Evolutionary conservation across 2,797 vertebrate species (phyloP), one percentile per base, ranked within the genome.

Genomic region (Erethizon dorsatum): DNA sequence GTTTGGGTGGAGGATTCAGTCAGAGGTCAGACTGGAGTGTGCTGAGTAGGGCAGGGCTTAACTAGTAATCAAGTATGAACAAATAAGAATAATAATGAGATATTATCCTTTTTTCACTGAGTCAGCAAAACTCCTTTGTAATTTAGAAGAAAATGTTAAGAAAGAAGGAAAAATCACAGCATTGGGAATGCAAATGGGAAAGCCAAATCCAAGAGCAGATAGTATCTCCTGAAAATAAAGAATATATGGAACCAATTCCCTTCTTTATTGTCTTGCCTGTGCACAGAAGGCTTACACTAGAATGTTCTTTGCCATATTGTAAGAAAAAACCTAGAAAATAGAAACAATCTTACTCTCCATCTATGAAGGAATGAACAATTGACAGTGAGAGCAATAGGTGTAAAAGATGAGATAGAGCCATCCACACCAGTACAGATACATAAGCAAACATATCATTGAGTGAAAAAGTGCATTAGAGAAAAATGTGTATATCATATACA

Each of bases 141-240:
- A 82, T 56, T 86, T 88, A 45, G 79, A 80, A 75, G 33, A 10
- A 67, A 33, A n/a, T 80, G 50, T 47, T 33, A 18, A 3, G 9
- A 41, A 85, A 56, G 18, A 47, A 65, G 31, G 26, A 41, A 56
- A 52, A 26, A 65, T 79, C 12, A 41, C 10, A 84, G 9, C 22
- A 28, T 61, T 31, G n/a, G 9, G n/a, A 85, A 9, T 80, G 26
- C 78, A 65, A 75, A 59, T 13, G 52, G n/a, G 24, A 65, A 91
- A 88, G n/a, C 18, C 63, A 91, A 6, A 31, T 31, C 0, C 2
- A 79, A 75, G 45, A 12, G 13, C 13, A n/a, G 20, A 85, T 52
- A 57, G 24, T 50, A 26, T 52, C 31, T 87, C 24, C 28, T 73
- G 33, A 88, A 93, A 96, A 52, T 79, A 50, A 90, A 93, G 13